These are phyloP conservation scores for Noctuana brunneofusca DNA, from an alignment of 2,888 invertebrate genomes.

Conservation along the genomic window DNA sequence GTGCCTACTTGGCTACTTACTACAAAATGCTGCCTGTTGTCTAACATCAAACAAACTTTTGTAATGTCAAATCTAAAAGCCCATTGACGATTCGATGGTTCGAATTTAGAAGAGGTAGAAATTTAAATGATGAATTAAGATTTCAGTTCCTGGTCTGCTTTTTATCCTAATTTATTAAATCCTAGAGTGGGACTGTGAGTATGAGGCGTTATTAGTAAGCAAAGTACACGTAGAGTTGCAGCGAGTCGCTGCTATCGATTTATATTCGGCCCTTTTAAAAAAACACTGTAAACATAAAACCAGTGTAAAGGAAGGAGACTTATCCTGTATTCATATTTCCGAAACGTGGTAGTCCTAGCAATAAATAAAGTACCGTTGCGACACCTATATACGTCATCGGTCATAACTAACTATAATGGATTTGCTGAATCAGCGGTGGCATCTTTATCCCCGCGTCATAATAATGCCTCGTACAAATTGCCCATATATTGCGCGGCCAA, in stretches of 20 bases:
- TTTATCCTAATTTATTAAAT: too few relatives aligned
- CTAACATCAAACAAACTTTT: background rate
- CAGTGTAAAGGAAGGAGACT: background rate
- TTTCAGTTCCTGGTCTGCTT: too few relatives aligned
- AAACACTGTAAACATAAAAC: too few relatives aligned
- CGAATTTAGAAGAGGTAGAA: too few relatives aligned
- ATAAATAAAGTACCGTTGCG: conserved; percentile 68
- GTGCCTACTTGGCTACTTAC: background rate
- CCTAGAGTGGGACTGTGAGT: too few relatives aligned
- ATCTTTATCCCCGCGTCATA: conserved; percentile 27
- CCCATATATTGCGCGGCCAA: conserved; percentile 15
- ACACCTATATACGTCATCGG: conserved; percentile 73
- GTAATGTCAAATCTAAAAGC: too few relatives aligned
- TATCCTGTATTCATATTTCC: background rate
- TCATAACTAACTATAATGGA: conserved; percentile 48
- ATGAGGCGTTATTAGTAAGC: too few relatives aligned
- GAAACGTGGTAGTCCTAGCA: conserved; percentile 4
- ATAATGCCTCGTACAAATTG: conserved; percentile 31
- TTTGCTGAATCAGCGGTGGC: conserved; percentile 46
- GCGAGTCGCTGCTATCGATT: background rate
- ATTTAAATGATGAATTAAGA: too few relatives aligned
- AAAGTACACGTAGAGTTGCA: background rate
- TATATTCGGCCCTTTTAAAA: too few relatives aligned
- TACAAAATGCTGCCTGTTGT: background rate
- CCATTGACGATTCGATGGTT: too few relatives aligned